Conservation (phyloP, 2,888 invertebrate genomes). For the Agrilus mali region DNA sequence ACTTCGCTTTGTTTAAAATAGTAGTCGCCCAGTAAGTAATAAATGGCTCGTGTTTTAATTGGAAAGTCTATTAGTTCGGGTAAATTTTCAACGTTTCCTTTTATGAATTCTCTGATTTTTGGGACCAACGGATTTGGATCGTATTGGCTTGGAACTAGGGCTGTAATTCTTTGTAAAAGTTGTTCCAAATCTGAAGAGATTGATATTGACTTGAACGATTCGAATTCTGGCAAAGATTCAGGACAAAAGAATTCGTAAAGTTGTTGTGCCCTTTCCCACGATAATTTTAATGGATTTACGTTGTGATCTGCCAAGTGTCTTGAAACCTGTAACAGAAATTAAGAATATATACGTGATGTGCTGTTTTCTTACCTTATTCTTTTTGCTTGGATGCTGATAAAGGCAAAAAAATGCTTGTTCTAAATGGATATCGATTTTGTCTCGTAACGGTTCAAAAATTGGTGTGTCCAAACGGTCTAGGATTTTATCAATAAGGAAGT, state of each 20-base stretch:
- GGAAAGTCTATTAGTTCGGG: slow-evolving; percentile 28
- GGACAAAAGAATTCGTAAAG: slow-evolving; percentile 74
- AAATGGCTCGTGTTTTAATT: slow-evolving; percentile 49
- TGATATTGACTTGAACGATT: slow-evolving; percentile 58
- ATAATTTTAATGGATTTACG: slow-evolving; percentile 51
- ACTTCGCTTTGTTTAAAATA: slow-evolving; percentile 81
- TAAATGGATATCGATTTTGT: slow-evolving; percentile 62
- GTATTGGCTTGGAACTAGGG: slow-evolving; percentile 52
- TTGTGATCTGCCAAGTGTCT: slow-evolving; percentile 65
- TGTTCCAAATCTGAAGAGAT: slow-evolving; percentile 74
- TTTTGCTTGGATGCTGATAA: slow-evolving; percentile 68
- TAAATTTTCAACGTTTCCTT: slow-evolving; percentile 41
- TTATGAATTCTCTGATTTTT: slow-evolving; percentile 54
- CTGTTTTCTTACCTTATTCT: slow-evolving; percentile 38
- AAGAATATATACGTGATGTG: background rate
- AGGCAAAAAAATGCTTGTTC: slow-evolving; percentile 82
- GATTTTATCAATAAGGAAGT: slow-evolving; percentile 63
- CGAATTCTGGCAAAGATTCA: slow-evolving; percentile 66
- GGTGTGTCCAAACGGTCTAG: slow-evolving; percentile 57
- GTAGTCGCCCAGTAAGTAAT: slow-evolving; percentile 85
- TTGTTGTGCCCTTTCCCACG: slow-evolving; percentile 62
- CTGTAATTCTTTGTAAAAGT: slow-evolving; percentile 56
- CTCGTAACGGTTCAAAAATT: slow-evolving; percentile 46
- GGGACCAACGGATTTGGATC: slow-evolving; percentile 51
- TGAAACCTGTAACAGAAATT: slow-evolving; percentile 28